These are phyloP conservation scores for Stenolophus ochropezus DNA, from an alignment of 2,888 invertebrate species.

Conservation along the genomic window DNA sequence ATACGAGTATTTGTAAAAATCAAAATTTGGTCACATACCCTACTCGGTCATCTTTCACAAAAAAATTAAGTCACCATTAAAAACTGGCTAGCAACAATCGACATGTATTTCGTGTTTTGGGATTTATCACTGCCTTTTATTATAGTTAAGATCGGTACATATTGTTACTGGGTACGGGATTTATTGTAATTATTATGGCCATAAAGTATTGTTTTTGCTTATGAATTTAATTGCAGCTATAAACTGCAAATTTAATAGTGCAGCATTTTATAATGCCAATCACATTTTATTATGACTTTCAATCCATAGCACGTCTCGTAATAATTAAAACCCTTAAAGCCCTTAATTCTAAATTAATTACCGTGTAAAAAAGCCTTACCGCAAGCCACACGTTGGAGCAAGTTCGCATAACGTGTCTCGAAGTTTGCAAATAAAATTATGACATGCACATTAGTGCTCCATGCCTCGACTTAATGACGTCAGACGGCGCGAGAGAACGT, in stretches of 20 bases:
- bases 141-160: too few relatives aligned
- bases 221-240: too few relatives aligned
- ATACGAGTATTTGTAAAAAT: too few relatives aligned
- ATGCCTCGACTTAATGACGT: slow-evolving; percentile 65
- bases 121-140: too few relatives aligned
- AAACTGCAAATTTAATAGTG: not conserved
- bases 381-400: slow-evolving; percentile 25
- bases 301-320: not conserved
- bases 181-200: too few relatives aligned
- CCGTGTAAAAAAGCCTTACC: slow-evolving; percentile 13
- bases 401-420: slow-evolving; percentile 50
- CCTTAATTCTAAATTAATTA: slow-evolving; percentile 42
- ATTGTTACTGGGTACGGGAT: too few relatives aligned
- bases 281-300: not conserved
- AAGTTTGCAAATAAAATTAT: slow-evolving; percentile 66
- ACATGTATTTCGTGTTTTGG: too few relatives aligned
- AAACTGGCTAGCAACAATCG: too few relatives aligned
- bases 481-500: slow-evolving; percentile 65
- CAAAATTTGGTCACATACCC: too few relatives aligned
- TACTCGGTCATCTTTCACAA: too few relatives aligned
- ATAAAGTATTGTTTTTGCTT: too few relatives aligned
- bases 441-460: slow-evolving; percentile 66
- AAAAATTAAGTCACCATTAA: too few relatives aligned
- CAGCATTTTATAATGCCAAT: not conserved
- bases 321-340: slow-evolving; percentile 20